Conservation (phyloP, 2,888 invertebrate genomes). For the Camponotus fellah region DNA sequence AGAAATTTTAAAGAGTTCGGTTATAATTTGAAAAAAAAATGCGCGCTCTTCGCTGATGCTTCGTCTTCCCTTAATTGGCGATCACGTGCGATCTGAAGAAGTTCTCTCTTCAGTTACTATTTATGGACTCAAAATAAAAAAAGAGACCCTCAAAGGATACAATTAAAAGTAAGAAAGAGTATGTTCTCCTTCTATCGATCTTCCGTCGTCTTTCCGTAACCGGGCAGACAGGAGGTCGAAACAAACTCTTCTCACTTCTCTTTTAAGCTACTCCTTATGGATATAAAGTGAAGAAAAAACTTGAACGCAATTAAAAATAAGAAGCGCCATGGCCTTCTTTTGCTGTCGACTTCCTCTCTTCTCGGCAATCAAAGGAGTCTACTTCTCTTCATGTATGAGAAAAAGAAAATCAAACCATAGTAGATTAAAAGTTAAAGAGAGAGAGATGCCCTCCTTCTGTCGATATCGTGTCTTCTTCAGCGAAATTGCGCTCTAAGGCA, state of each 20-base stretch:
- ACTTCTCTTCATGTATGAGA: conserved; percentile 5
- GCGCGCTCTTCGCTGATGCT: not conserved
- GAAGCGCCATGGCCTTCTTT: conserved; percentile 30
- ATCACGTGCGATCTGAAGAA: not conserved
- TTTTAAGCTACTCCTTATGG: conserved; percentile 34
- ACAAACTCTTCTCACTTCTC: not conserved
- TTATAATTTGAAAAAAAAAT: conserved; percentile 1
- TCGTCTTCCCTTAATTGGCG: conserved; percentile 7
- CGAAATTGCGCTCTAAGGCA: conserved; percentile 8
- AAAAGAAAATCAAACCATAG: not conserved
- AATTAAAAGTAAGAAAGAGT: conserved; percentile 29
- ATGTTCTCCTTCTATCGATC: conserved; percentile 28
- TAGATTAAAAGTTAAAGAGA: conserved; percentile 21
- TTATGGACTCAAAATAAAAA: conserved; percentile 39
- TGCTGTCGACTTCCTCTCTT: conserved; percentile 13
- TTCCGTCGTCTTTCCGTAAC: conserved; percentile 2
- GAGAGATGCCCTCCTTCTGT: conserved; percentile 20
- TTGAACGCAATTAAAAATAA: conserved; percentile 43
- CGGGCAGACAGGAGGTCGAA: not conserved
- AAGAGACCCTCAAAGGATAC: conserved; percentile 24
- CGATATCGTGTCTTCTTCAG: not conserved
- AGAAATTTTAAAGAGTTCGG: not conserved
- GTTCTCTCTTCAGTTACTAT: conserved; percentile 24
- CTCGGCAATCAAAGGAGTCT: not conserved
- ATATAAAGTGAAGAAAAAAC: conserved; percentile 18